phyloP scores from a whole-genome alignment of 64 coral and sea anemone species.

The Pocillopora verrucosa region DNA sequence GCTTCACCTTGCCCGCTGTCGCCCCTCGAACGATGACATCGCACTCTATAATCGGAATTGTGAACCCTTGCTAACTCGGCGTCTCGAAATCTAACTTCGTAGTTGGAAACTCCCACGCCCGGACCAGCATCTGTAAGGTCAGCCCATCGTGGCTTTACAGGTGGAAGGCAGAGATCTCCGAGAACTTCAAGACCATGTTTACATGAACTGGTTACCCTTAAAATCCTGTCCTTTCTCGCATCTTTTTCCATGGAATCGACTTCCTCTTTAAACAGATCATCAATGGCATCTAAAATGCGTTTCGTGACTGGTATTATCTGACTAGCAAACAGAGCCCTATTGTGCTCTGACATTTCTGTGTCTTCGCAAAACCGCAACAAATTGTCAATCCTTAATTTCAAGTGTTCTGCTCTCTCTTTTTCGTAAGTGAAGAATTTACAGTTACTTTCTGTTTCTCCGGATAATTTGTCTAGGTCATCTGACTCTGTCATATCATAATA shows the following conservation, averaged over 20 bases:
- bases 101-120: constrained; percentile 76
- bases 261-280: too few relatives aligned
- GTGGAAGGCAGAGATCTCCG: background rate
- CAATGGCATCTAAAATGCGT: too few relatives aligned
- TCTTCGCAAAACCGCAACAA: too few relatives aligned
- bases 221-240: too few relatives aligned
- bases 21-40: constrained; percentile 41
- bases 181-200: constrained; percentile 36
- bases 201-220: too few relatives aligned
- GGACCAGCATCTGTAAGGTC: constrained; percentile 85
- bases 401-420: constrained; percentile 17
- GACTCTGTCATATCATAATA: constrained; percentile 43
- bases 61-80: constrained; percentile 58
- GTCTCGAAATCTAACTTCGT: constrained; percentile 54
- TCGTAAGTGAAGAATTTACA: constrained; percentile 36
- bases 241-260: too few relatives aligned
- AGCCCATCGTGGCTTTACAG: constrained; percentile 58
- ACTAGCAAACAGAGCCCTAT: too few relatives aligned
- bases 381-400: background rate
- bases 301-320: too few relatives aligned
- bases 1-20: constrained; percentile 60
- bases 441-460: background rate
- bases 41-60: constrained; percentile 32
- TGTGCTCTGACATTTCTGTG: too few relatives aligned
- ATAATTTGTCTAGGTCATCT: constrained; percentile 40